Percentiles rank a stretch among this genome's conserved stretches.
Evolutionary conservation across 2,113 vertebrate genomes (phyloP).

Genomic region (Tachysurus vachellii): DNA sequence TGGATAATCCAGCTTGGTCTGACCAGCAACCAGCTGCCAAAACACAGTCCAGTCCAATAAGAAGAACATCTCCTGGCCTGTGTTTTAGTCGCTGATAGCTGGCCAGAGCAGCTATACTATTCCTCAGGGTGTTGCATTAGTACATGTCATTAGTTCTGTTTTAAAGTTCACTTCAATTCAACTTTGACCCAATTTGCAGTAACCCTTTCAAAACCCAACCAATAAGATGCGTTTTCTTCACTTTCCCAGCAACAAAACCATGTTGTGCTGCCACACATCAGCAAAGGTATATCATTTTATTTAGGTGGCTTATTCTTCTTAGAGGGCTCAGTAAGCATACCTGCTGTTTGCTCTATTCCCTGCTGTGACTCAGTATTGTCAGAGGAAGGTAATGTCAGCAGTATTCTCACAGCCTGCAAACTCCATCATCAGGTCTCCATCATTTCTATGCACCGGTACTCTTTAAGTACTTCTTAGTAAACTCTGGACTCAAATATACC

Average conservation of each 20-base stretch:
- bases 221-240: background rate
- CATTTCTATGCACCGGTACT: background rate
- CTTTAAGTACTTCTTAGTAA: background rate
- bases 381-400: slow-evolving; percentile 8
- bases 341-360: background rate
- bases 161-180: background rate
- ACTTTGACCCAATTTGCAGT: background rate
- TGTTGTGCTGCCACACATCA: background rate
- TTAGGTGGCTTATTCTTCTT: background rate
- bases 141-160: too few relatives aligned
- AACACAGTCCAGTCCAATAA: background rate
- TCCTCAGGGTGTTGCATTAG: too few relatives aligned
- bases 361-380: background rate
- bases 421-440: background rate
- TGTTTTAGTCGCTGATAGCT: background rate
- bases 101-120: background rate
- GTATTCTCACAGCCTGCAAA: background rate
- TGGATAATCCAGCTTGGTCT: background rate
- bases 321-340: background rate
- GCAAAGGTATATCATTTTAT: background rate
- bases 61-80: background rate
- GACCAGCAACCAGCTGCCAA: background rate
- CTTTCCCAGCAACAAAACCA: background rate
- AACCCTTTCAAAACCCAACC: background rate
- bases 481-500: background rate